Base-by-base conservation (phyloP, 2,888 invertebrate species). In the Callimorpha dominula region DNA sequence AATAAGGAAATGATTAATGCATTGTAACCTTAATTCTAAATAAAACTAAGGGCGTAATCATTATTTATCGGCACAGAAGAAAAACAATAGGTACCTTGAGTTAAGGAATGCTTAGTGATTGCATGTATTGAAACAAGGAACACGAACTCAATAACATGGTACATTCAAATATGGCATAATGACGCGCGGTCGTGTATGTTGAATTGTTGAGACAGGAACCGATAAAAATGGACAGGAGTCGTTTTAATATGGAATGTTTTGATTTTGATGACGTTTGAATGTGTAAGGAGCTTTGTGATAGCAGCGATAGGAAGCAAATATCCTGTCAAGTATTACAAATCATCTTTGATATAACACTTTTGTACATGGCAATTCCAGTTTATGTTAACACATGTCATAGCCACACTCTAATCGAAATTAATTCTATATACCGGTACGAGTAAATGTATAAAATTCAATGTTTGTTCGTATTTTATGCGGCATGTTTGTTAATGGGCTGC, bases 191-290 rank as follows among this genome's bases (percentile, higher is more conserved):
- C 46, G 62, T 52, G 54, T 68, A 40, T 68, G 63, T 31, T n/a
- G n/a, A n/a, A n/a, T n/a, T n/a, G n/a, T n/a, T 42, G 17, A 62
- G 54, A 63, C 70, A 70, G 66, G 73, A 67, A 73, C 66, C 54
- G 63, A 65, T 66, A 57, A 49, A 73, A 60, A 70, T 73, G 65
- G 73, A 15, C 62, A 70, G 20, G 31, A 62, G 17, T 17, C 40
- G 12, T 17, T 43, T 12, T 2, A 43, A n/a, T 46, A 60, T 68
- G 46, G 57, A 46, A 20, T 68, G 68, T 68, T 57, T 68, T 60
- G 15, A 40, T 57, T 31, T 57, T 5, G 11, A 20, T 57, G 20
- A 57, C 57, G 57, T 60, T n/a, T 0, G n/a, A n/a, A 54, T 60
- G 14, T 60, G 9, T 8, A 57, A 57, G 12, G 57, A 31, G 31